A percentile compares a stretch with the other conserved stretches of the same genome.
These are phyloP conservation scores for Thymelicus lineola DNA, from an alignment of 2,888 invertebrate species.

Conservation along the genomic window DNA sequence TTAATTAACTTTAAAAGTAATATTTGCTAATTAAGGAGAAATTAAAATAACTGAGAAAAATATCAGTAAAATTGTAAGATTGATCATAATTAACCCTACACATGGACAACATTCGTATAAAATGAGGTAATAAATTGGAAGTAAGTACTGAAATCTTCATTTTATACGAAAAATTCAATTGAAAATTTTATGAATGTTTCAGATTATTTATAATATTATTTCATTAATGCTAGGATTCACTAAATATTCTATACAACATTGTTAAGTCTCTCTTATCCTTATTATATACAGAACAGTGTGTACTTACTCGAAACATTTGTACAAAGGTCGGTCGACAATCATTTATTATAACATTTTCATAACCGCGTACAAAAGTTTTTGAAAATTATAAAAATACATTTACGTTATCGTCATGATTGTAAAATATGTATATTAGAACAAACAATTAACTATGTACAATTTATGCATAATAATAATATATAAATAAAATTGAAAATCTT, in stretches of 20 bases:
- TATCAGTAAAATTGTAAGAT: background rate
- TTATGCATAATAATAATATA: constrained; percentile 2
- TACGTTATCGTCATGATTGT: constrained; percentile 6
- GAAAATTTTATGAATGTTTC: constrained; percentile 9
- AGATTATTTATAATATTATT: background rate
- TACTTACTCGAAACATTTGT: constrained; percentile 32
- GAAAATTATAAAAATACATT: constrained; percentile 37
- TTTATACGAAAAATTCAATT: constrained; percentile 33
- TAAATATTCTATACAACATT: constrained; percentile 28
- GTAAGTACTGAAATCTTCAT: constrained; percentile 34
- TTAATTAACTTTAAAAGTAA: too few relatives aligned
- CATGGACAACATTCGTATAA: constrained; percentile 18
- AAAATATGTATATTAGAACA: constrained; percentile 25
- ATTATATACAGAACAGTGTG: constrained; percentile 25
- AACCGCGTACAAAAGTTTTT: constrained; percentile 25
- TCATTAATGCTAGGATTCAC: constrained; percentile 22
- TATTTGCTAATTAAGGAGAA: too few relatives aligned
- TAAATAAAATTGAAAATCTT: constrained; percentile 26
- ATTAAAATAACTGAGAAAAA: background rate
- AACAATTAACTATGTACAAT: constrained; percentile 25
- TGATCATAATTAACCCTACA: background rate
- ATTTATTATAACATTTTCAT: constrained; percentile 6
- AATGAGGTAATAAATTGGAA: constrained; percentile 32
- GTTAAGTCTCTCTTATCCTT: constrained; percentile 19
- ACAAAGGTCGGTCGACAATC: constrained; percentile 20